Conservation (phyloP, 2,113 vertebrate species). For the Ammospiza caudacuta region DNA sequence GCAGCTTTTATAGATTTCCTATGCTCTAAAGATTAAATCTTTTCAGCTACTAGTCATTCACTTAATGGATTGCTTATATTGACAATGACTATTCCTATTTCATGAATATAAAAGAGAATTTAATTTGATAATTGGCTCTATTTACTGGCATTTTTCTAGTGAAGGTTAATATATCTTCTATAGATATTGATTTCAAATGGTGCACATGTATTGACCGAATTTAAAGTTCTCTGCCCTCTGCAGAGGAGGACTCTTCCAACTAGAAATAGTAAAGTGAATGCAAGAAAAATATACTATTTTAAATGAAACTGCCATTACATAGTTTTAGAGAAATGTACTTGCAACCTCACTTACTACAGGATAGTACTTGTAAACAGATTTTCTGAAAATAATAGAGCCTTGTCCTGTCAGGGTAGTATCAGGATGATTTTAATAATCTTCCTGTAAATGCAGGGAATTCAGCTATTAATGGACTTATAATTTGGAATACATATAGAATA, state of each 20-base stretch:
- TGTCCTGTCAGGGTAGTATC: neutral
- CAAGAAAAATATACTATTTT: slow-evolving; percentile 30
- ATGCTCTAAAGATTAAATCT: slow-evolving; percentile 65
- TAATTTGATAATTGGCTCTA: slow-evolving; percentile 72
- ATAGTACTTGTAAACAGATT: slow-evolving; percentile 24
- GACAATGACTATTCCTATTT: slow-evolving; percentile 62
- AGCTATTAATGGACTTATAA: slow-evolving; percentile 57
- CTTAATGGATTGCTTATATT: slow-evolving; percentile 61
- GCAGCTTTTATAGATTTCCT: slow-evolving; percentile 41
- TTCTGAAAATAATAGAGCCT: slow-evolving; percentile 48
- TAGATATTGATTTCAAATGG: slow-evolving; percentile 50
- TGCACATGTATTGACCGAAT: slow-evolving; percentile 22
- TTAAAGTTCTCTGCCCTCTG: slow-evolving; percentile 17
- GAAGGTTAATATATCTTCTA: slow-evolving; percentile 62
- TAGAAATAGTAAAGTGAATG: slow-evolving; percentile 17
- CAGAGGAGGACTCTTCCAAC: neutral
- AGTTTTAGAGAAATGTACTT: slow-evolving; percentile 57
- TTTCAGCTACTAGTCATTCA: slow-evolving; percentile 62
- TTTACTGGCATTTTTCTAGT: slow-evolving; percentile 70
- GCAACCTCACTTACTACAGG: slow-evolving; percentile 35
- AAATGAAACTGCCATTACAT: slow-evolving; percentile 52
- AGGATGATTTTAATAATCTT: slow-evolving; percentile 57
- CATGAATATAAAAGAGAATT: slow-evolving; percentile 47
- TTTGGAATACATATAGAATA: neutral
- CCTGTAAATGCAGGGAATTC: slow-evolving; percentile 54